Evolutionary conservation across 2,797 vertebrate genomes (phyloP), one percentile per base, ranked within the genome.

Genomic region (Knipowitschia caucasica): DNA sequence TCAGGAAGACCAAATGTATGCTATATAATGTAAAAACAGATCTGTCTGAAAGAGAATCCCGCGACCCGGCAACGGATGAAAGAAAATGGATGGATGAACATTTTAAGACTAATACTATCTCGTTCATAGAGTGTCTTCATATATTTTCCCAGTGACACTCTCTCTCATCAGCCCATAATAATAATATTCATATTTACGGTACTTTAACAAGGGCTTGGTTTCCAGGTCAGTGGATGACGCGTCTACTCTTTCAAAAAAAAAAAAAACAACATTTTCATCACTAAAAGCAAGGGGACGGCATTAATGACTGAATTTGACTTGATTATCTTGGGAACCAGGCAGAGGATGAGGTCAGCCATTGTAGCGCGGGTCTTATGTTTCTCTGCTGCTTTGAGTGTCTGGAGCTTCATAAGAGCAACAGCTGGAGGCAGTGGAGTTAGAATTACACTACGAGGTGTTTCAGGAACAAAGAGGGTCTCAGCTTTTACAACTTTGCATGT

Each of bases 311-410:
- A n/a, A 35, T 10, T 5, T 21, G 14, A 21, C 14, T 33, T 24
- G 11, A 35, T 50, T 35, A 35, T 35, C 21, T 36, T 24, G 31
- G 49, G 33, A 50, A 50, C 46, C 29, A 49, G 46, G 18, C n/a
- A 35, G 25, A 11, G 31, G 21, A 50, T 35, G 47, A 34, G 21
- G 7, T 50, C 33, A 50, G 4, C 33, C 7, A n/a, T 34, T 50
- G 5, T 15, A 15, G 14, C 15, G 21, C 2, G 4, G 25, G 33
- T 25, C 21, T 50, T 50, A 15, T n/a, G 5, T 50, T 50, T 35
- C 49, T 23, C 10, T 7, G 10, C 30, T 33, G 31, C 14, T 31
- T 34, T 35, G 23, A n/a, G 29, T 34, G 15, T 15, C 30, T 50
- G 9, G 15, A 9, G 12, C 1, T 15, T 7, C 20, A 34, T 35